phyloP scores from a whole-genome alignment of 2,797 vertebrate genomes.

The Phrynocephalus vlangalii region DNA sequence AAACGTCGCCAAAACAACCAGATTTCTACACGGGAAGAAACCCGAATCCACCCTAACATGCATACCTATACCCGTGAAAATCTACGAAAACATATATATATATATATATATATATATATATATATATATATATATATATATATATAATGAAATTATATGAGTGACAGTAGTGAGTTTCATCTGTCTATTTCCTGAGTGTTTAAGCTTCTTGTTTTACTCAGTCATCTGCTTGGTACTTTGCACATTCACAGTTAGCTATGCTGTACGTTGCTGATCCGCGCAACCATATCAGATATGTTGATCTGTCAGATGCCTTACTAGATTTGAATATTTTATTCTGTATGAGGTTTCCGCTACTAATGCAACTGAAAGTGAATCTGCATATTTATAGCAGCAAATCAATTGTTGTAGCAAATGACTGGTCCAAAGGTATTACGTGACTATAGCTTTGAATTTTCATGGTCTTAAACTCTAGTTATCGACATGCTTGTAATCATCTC shows the following conservation, averaged over 20 bases:
- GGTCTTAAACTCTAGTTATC: background rate
- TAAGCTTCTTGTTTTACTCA: background rate
- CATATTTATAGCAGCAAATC: constrained; percentile 18
- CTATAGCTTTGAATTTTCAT: constrained; percentile 12
- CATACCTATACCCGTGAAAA: too few species aligned
- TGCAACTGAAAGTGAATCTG: constrained; percentile 3
- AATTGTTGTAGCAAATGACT: constrained; percentile 9
- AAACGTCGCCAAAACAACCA: too few species aligned
- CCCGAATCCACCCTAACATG: too few species aligned
- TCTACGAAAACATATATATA: too few species aligned
- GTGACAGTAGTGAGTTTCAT: background rate
- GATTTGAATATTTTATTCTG: background rate
- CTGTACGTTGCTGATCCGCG: background rate
- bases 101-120: too few species aligned
- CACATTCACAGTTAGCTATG: constrained; percentile 2
- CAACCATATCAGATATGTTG: background rate
- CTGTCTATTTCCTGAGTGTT: background rate
- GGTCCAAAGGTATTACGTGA: constrained; percentile 2
- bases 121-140: too few species aligned
- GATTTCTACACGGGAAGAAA: too few species aligned
- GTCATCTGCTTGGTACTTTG: background rate
- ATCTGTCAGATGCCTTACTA: background rate
- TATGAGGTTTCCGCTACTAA: background rate
- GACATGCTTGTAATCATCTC: constrained; percentile 11
- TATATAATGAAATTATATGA: too few species aligned